Evolutionary conservation across 2,888 invertebrate species (phyloP), one percentile per base, ranked within the genome.

Genomic region (Zygothrica quintamaculata): DNA sequence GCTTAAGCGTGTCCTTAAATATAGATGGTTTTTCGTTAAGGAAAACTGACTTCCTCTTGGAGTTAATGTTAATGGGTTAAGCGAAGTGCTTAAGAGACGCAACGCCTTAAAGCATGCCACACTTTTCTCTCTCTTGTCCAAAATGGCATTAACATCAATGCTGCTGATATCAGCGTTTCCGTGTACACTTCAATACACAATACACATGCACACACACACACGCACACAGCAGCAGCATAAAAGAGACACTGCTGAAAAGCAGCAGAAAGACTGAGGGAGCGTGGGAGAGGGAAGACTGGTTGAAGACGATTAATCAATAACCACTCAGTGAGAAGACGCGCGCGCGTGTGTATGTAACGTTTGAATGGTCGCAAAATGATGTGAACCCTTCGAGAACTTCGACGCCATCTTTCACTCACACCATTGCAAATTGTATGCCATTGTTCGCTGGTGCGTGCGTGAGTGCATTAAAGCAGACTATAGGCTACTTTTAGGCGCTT

Each of bases 231-330:
- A 8, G 8, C 5, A 12, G 7, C 4, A 34, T 34, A 8, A 12
- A 12, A 53, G 18, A 33, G 13, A 16, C 31, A 42, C 25, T n/a
- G n/a, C n/a, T n/a, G 9, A 9, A 31, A 13, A 25, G 8, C 26
- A 9, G 16, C 13, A n/a, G 33, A 48, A 12, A 9, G 39, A 13
- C 13, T 1, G 8, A 9, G 9, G 9, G 1, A 0, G 1, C n/a
- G 37, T 11, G n/a, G 0, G 3, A 9, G 52, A 15, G 1, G 39
- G 6, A 25, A 36, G 13, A 46, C 31, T 40, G 53, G 31, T 61
- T 40, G 53, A 51, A 51, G 74, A 56, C 82, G 82, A 77, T 81
- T 82, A 81, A 85, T 86, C 80, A 81, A 81, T 81, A 82, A 86
- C 68, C 79, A 85, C 76, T 82, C 73, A 85, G 58, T 36, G 46